Percentiles rank a stretch among this genome's conserved stretches.
These are phyloP conservation scores for Diglossa cyanea DNA, from an alignment of 2,797 vertebrate species.

Conservation along the genomic window DNA sequence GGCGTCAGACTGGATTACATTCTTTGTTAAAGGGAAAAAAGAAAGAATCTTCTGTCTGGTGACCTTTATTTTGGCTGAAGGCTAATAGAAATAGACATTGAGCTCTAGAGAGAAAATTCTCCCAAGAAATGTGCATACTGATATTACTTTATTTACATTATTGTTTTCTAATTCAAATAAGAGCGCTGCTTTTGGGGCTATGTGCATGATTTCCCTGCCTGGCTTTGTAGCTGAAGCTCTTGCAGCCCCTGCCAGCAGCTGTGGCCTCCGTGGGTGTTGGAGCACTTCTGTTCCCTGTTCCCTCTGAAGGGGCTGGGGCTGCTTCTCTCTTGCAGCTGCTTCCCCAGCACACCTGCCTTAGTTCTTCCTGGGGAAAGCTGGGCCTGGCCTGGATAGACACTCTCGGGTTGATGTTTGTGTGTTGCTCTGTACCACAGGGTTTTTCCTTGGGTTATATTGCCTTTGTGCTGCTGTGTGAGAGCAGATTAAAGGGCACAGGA, in stretches of 20 bases:
- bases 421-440: neutral
- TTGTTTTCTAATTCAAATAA: slow-evolving; percentile 64
- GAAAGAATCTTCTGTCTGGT: slow-evolving; percentile 50
- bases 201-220: neutral
- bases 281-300: neutral
- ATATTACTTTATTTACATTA: slow-evolving; percentile 51
- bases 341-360: neutral
- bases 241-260: neutral
- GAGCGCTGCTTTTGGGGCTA: neutral
- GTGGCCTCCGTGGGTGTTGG: fast-evolving
- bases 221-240: neutral
- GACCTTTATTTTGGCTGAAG: slow-evolving; percentile 73
- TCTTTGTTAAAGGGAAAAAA: slow-evolving; percentile 47
- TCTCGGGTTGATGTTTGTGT: neutral
- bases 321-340: neutral
- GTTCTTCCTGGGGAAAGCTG: neutral
- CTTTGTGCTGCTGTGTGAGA: neutral
- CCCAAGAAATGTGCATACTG: slow-evolving; percentile 33
- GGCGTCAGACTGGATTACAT: slow-evolving; percentile 50
- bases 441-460: fast-evolving
- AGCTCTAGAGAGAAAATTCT: slow-evolving; percentile 45
- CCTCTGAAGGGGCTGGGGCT: neutral
- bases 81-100: slow-evolving; percentile 55
- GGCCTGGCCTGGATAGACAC: fast-evolving
- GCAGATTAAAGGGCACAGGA: neutral